Conservation (phyloP, 64 coral and sea anemone species). For the Platygyra sinensis region DNA sequence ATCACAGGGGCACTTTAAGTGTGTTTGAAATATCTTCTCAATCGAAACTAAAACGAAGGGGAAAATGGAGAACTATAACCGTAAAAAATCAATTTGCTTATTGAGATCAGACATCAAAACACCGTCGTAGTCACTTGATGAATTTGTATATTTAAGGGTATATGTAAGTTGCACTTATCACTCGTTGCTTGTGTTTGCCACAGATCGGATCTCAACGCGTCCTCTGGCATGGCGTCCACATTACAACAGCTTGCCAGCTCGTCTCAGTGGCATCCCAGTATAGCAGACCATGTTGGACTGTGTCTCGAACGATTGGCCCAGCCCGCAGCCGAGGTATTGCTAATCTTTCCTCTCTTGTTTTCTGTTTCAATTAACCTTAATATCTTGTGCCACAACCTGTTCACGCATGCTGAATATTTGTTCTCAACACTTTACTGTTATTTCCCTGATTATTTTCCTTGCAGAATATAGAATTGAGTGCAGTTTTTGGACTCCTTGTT, state of each 20-base stretch:
- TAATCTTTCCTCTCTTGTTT: no score
- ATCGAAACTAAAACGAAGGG: no score
- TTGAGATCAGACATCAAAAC: no score
- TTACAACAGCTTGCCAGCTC: constrained; percentile 79
- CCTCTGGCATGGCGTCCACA: constrained; percentile 91
- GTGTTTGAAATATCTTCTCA: no score
- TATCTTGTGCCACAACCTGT: no score
- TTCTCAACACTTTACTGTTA: neutral
- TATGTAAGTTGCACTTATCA: neutral
- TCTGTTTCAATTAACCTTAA: no score
- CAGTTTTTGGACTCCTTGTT: constrained; percentile 93
- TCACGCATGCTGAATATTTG: no score
- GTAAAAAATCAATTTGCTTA: no score
- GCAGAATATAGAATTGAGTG: constrained; percentile 64
- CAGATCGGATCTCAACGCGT: constrained; percentile 92
- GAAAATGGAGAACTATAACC: no score
- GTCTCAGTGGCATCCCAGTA: constrained; percentile 79
- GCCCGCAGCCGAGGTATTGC: constrained; percentile 35
- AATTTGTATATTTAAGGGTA: neutral
- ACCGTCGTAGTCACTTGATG: no score
- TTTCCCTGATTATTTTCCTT: neutral
- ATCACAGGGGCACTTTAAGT: no score
- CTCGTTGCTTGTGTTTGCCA: neutral
- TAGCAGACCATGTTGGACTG: constrained; percentile 78
- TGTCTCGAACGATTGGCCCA: constrained; percentile 74